phyloP scores from a whole-genome alignment of 2,113 vertebrate genomes.

The Psittacula cyanocephala region DNA sequence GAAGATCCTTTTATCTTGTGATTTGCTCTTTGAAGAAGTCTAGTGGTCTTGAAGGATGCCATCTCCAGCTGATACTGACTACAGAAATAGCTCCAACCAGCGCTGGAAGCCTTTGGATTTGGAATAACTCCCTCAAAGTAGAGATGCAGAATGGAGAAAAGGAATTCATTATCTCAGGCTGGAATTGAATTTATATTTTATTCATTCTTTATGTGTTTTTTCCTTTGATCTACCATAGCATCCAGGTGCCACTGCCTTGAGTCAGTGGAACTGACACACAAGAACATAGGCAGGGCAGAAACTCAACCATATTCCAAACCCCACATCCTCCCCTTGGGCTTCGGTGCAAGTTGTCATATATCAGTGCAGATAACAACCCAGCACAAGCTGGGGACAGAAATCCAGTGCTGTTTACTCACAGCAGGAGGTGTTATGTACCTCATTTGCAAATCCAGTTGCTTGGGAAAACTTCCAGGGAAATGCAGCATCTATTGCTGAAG shows the following conservation, averaged over 20 bases:
- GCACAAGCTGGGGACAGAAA: conserved; percentile 28
- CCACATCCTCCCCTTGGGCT: neutral
- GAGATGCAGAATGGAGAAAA: neutral
- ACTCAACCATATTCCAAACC: neutral
- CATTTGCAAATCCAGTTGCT: conserved; percentile 25
- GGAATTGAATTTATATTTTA: conserved; percentile 25
- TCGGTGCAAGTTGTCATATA: conserved; percentile 25
- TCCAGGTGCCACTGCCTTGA: conserved; percentile 27
- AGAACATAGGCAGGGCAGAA: conserved; percentile 10
- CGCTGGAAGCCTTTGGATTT: neutral
- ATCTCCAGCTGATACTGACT: conserved; percentile 14
- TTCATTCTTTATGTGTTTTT: conserved; percentile 10
- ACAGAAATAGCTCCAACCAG: conserved; percentile 11
- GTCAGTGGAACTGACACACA: neutral
- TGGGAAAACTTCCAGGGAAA: conserved; percentile 48
- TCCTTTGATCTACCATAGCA: conserved; percentile 37
- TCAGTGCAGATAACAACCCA: conserved; percentile 27
- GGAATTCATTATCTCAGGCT: conserved; percentile 3
- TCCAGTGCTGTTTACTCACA: conserved; percentile 25
- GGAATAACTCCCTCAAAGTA: neutral
- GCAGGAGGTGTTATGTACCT: conserved; percentile 23
- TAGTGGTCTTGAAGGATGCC: conserved; percentile 24
- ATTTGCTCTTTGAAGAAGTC: conserved; percentile 34
- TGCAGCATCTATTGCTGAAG: neutral
- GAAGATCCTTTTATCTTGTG: conserved; percentile 3